Evolutionary conservation across 2,888 invertebrate genomes (phyloP), one percentile per base, ranked within the genome.

Genomic region (Nycteola revayana): DNA sequence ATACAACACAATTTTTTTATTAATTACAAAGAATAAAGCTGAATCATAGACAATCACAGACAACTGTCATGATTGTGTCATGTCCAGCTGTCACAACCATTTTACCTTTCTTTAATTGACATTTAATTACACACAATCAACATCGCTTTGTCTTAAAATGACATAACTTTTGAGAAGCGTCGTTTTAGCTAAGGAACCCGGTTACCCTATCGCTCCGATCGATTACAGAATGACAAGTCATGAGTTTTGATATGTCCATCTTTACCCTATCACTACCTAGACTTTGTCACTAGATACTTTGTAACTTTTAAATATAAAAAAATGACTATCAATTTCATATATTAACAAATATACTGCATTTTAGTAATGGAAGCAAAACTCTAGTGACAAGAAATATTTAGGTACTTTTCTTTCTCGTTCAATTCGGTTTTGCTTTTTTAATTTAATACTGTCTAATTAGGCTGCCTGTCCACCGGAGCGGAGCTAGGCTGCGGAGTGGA

Each of bases 171-270:
- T 48, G 57, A 68, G 62, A 56, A 60, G 43, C 40, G 18, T 17
- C 1, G 57, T 53, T 47, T 44, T 45, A 50, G 49, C 54, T 53
- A 43, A 45, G 55, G 62, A 75, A 77, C 73, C 80, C 74, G 69
- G 63, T 64, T 75, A 82, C 66, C 66, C 72, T 69, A 72, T 74
- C 75, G 60, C 63, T 55, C 64, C 68, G 71, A 69, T 62, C 63
- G 61, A 42, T 53, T 49, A 56, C 61, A 54, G 51, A 66, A 60
- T 50, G 41, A 28, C 28, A 37, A 49, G 37, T 53, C 49, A 54
- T 55, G 49, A 53, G 45, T 58, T 64, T 60, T 80, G 80, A 80
- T 80, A 78, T 80, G 81, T 80, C 66, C 67, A 40, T 56, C 57
- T 52, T 66, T 70, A 74, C 69, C 14, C 14, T 14, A 14, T 3